phyloP scores from a whole-genome alignment of 2,113 vertebrate species.

The Epinephelus cyanopodus region DNA sequence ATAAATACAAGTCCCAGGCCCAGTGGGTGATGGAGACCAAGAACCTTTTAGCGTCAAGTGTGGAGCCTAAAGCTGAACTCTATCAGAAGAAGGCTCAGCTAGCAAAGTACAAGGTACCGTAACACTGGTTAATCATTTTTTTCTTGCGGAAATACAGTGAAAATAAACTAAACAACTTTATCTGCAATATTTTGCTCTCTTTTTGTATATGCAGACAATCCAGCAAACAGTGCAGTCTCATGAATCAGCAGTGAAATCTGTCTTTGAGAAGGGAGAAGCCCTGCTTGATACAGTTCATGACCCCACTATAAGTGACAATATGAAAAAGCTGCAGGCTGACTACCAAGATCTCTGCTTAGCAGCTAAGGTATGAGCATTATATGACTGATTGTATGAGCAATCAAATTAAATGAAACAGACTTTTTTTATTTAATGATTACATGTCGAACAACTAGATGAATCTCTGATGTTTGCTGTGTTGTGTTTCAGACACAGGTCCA shows the following conservation, averaged over 20 bases:
- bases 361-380: slow-evolving; percentile 82
- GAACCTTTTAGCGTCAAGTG: slow-evolving; percentile 82
- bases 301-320: slow-evolving; percentile 84
- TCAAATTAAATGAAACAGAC: not conserved
- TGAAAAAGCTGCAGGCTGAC: slow-evolving; percentile 87
- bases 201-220: slow-evolving; percentile 86
- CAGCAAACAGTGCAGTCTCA: slow-evolving; percentile 93
- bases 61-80: slow-evolving; percentile 93
- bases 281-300: slow-evolving; percentile 89
- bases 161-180: not conserved
- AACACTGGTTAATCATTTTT: not conserved
- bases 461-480: not conserved
- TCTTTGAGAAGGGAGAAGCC: slow-evolving; percentile 91
- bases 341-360: slow-evolving; percentile 88
- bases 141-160: not conserved
- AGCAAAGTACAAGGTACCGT: slow-evolving; percentile 94
- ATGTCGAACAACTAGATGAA: not conserved
- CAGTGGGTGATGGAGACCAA: slow-evolving; percentile 91
- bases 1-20: slow-evolving; percentile 90
- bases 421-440: not conserved
- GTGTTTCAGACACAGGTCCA: slow-evolving; percentile 85
- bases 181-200: not conserved
- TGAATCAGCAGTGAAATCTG: slow-evolving; percentile 90
- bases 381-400: not conserved
- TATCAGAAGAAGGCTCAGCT: slow-evolving; percentile 98